Conservation (phyloP, 2,113 vertebrate species). For the Columbina picui region DNA sequence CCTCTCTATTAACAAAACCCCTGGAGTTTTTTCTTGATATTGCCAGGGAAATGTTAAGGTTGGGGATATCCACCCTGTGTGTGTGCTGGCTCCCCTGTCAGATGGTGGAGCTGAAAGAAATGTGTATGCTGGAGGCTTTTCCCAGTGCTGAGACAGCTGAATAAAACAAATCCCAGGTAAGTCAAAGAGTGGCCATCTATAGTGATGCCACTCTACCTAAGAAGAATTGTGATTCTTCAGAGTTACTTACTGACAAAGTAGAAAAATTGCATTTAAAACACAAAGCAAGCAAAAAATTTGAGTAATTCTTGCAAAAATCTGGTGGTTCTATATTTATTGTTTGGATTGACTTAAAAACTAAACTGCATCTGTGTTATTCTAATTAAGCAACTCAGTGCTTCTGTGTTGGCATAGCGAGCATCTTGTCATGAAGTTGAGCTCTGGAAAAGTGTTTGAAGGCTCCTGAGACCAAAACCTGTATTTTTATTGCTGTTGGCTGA, state of each 20-base stretch:
- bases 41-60: constrained; percentile 24
- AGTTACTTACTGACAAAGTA: background rate
- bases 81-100: background rate
- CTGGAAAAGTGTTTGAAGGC: constrained; percentile 65
- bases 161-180: background rate
- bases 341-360: constrained; percentile 28
- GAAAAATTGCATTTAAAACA: background rate
- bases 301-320: background rate
- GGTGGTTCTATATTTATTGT: constrained; percentile 2
- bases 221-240: background rate
- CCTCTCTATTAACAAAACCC: constrained; percentile 45
- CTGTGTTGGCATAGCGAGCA: background rate
- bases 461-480: constrained; percentile 62
- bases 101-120: background rate
- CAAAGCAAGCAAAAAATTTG: background rate
- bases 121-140: background rate
- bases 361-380: constrained; percentile 24
- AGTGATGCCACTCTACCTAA: rapidly evolving
- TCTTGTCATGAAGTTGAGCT: constrained; percentile 44
- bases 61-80: background rate
- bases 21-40: constrained; percentile 31
- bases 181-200: rapidly evolving
- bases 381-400: constrained; percentile 58
- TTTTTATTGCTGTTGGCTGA: constrained; percentile 70
- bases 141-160: background rate